phyloP scores from a whole-genome alignment of 2,797 vertebrate species.

The Orestias chungarensis region DNA sequence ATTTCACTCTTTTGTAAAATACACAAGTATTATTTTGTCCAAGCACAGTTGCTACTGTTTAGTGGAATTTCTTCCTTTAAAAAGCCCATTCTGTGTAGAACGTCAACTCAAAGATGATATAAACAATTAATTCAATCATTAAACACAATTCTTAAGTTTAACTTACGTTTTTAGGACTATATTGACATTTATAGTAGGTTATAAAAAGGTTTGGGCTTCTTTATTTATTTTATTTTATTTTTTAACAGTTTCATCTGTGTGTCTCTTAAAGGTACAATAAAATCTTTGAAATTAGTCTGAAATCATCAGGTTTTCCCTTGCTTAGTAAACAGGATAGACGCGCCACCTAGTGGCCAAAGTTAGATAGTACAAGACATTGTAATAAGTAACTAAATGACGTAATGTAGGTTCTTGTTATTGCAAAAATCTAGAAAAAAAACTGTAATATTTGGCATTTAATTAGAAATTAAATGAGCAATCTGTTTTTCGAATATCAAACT shows the following conservation, averaged over 20 bases:
- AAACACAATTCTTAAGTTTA: too few relatives aligned
- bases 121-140: too few relatives aligned
- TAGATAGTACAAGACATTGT: conserved; percentile 11
- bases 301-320: neutral
- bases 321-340: conserved; percentile 4
- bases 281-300: neutral
- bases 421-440: neutral
- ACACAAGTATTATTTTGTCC: too few relatives aligned
- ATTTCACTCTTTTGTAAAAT: too few relatives aligned
- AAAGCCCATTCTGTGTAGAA: too few relatives aligned
- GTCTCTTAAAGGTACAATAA: neutral
- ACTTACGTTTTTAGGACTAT: too few relatives aligned
- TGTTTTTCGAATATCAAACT: neutral
- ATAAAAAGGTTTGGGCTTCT: neutral
- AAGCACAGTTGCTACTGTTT: too few relatives aligned
- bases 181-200: neutral
- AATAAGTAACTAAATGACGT: neutral
- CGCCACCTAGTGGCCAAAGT: conserved; percentile 28
- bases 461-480: neutral
- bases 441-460: neutral
- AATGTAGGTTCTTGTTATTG: neutral
- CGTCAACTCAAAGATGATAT: too few relatives aligned
- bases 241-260: neutral
- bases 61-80: too few relatives aligned
- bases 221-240: neutral